Evolutionary conservation across 1,140 invertebrate species (phyloP), one percentile per base, ranked within the genome.

Genomic region (Hycleus cichorii): DNA sequence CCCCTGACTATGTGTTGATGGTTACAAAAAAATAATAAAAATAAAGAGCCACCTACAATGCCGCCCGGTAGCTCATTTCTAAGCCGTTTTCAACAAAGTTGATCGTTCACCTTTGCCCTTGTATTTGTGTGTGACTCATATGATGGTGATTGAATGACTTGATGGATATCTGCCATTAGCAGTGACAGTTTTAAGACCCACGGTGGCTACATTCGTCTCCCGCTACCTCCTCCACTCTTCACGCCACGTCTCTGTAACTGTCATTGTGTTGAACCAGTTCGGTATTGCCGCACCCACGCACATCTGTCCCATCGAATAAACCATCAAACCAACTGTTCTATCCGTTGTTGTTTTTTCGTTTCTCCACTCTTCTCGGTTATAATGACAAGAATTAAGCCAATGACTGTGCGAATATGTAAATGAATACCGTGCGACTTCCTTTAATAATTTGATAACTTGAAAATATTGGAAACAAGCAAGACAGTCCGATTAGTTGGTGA

Each of bases 121-220:
- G 32, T 32, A 7, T 32, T 32, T 51, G 44, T 27, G 52, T 57
- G 67, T 70, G 69, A 69, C 61, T 71, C 69, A 66, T 68, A 67
- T 70, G 69, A 69, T 71, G 70, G 68, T 69, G 67, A 72, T 70
- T 70, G 69, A 72, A 69, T 66, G 66, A 60, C 68, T 64, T 72
- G 71, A 72, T 72, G 69, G 71, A 72, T 72, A 71, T 71, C 68
- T 72, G 69, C 71, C 71, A 72, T 72, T 72, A 72, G 60, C 62
- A 53, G 67, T 72, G 71, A 72, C 71, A 70, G 69, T 70, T 72
- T 72, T 72, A 72, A 72, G 69, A 70, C 72, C 69, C 53, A 60
- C 59, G 58, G 60, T 39, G 32, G 39, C 61, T 56, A 52, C 46
- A 11, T 44, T 51, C 47, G 49, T 51, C 39, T 39, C 49, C 32